Evolutionary conservation across 2,888 invertebrate species (phyloP).

Genomic region (Ametastegia equiseti): DNA sequence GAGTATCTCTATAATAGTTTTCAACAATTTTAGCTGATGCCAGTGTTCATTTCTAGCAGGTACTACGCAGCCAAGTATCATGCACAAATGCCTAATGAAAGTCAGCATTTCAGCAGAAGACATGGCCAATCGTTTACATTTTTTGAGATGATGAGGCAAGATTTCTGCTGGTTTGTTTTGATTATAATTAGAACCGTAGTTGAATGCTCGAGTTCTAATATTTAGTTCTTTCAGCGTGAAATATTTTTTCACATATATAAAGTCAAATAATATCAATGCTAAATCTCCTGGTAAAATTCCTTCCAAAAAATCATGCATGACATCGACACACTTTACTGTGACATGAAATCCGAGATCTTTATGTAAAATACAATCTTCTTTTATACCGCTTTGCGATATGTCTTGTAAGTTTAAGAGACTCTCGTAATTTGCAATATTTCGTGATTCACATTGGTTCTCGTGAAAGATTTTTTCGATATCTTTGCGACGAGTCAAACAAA

Average conservation of each 20-base stretch:
- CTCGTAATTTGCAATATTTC: conserved; percentile 53
- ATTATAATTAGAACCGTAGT: conserved; percentile 28
- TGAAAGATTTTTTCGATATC: conserved; percentile 50
- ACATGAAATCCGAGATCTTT: conserved; percentile 53
- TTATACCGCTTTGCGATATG: conserved; percentile 55
- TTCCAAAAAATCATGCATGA: conserved; percentile 61
- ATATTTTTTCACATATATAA: conserved; percentile 30
- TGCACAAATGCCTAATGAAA: conserved; percentile 33
- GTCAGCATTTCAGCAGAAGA: conserved; percentile 49
- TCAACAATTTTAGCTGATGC: conserved; percentile 41
- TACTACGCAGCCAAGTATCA: conserved; percentile 53
- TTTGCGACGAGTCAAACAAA: conserved; percentile 53
- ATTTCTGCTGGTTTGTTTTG: conserved; percentile 47
- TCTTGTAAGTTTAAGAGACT: conserved; percentile 48
- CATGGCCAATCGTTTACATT: conserved; percentile 28
- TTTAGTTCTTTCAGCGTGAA: conserved; percentile 50
- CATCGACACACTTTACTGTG: conserved; percentile 54
- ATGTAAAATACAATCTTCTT: conserved; percentile 33
- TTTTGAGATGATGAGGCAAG: conserved; percentile 34
- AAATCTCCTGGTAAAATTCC: conserved; percentile 58
- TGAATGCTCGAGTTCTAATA: conserved; percentile 22
- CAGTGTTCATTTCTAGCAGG: conserved; percentile 56
- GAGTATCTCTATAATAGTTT: conserved; percentile 27
- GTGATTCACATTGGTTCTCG: conserved; percentile 43
- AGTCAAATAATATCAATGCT: conserved; percentile 6